phyloP scores from a whole-genome alignment of 2,888 invertebrate species.

The Euzophera pinguis region DNA sequence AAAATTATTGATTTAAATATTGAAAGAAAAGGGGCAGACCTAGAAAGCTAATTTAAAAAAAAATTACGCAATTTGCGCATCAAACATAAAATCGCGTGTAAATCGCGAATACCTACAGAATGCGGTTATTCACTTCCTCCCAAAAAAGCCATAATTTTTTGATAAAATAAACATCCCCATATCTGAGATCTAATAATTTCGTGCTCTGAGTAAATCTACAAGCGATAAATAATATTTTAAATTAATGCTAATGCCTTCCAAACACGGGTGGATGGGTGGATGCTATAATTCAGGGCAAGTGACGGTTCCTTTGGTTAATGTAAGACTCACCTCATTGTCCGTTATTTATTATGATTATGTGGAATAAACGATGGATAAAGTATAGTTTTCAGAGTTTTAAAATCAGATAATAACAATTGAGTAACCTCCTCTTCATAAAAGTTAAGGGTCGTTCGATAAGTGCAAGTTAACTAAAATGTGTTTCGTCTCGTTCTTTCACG shows the following conservation, averaged over 20 bases:
- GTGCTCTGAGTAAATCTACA: constrained; percentile 45
- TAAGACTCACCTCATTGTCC: constrained; percentile 48
- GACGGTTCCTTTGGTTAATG: constrained; percentile 59
- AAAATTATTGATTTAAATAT: no score
- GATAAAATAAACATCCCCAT: neutral
- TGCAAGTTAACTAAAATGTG: no score
- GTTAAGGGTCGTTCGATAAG: no score
- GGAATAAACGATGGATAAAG: constrained; percentile 56
- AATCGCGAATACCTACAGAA: no score
- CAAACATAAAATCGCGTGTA: no score
- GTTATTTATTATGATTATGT: constrained; percentile 71
- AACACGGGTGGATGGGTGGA: constrained; percentile 65
- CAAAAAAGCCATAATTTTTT: neutral
- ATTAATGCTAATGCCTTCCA: constrained; percentile 78
- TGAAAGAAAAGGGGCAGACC: no score
- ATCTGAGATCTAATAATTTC: constrained; percentile 18
- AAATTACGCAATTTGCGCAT: no score
- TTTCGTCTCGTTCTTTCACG: no score
- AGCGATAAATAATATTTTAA: constrained; percentile 79
- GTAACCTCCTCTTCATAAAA: no score
- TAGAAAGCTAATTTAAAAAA: no score
- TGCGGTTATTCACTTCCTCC: no score
- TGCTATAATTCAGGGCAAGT: constrained; percentile 66
- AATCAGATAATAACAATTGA: no score
- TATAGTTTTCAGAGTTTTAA: constrained; percentile 23